phyloP scores from a whole-genome alignment of 2,888 invertebrate species.

The Cristatella mucedo region DNA sequence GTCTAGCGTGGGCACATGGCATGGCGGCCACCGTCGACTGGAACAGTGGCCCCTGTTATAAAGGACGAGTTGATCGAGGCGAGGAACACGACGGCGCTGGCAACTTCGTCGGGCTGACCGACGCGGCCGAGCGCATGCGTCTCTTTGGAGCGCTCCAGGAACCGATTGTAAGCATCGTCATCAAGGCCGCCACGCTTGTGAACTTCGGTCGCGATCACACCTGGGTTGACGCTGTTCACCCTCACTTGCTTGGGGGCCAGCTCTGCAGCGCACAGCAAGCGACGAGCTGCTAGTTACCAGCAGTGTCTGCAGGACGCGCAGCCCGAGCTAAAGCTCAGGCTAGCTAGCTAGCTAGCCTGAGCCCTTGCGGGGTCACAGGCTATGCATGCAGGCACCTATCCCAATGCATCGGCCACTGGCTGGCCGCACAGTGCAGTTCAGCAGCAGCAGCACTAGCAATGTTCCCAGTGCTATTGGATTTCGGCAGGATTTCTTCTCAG shows the following conservation, averaged over 20 bases:
- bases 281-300: not conserved
- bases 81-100: slow-evolving; percentile 72
- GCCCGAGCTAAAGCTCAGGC: no score
- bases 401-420: no score
- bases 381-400: no score
- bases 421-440: no score
- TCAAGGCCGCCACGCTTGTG: slow-evolving; percentile 13
- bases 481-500: no score
- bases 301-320: slow-evolving; percentile 8
- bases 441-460: no score
- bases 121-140: slow-evolving; percentile 79
- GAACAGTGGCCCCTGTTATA: slow-evolving; percentile 71
- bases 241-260: slow-evolving; percentile 48
- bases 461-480: no score
- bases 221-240: slow-evolving; percentile 65
- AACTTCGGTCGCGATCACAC: slow-evolving; percentile 12
- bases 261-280: slow-evolving; percentile 20
- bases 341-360: no score
- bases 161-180: slow-evolving; percentile 32
- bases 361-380: no score
- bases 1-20: slow-evolving; percentile 72
- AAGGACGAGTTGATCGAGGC: slow-evolving; percentile 63
- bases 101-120: slow-evolving; percentile 69
- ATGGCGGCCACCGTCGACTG: slow-evolving; percentile 84
- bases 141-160: slow-evolving; percentile 63